Base-by-base conservation (phyloP, 2,888 invertebrate species). In the Heliconius erato region DNA sequence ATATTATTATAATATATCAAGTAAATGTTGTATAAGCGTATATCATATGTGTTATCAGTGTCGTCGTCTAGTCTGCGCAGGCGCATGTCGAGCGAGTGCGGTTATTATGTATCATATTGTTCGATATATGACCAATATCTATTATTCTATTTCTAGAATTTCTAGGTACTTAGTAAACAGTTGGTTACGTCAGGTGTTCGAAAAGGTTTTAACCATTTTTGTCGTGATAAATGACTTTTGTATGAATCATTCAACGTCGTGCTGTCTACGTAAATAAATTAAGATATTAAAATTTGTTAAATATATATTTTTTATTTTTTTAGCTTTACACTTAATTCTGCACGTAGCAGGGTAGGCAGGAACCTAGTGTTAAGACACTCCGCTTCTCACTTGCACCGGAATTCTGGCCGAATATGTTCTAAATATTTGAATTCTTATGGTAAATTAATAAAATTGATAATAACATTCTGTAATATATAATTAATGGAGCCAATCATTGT, bases 31-130 rank as follows among this genome's bases (percentile, higher is more conserved):
- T 74, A 32, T 44, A 74, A 32, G 65, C 26, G n/a, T 26, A 23
- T 54, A 54, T 23, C 54, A 23, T 40, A 23, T 68, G 2, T 44
- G 16, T 35, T 74, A 80, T 78, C 68, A 77, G 16, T 71, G 82
- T 67, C 82, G 84, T 68, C 84, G 82, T 78, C 49, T 82, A 63
- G 84, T 84, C 84, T 84, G 44, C 84, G 78, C 82, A 67, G 82
- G 80, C 80, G 78, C 80, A 69, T 28, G 65, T 32, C 35, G 5
- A 40, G 12, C 65, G 32, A 9, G 19, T 68, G 35, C 59, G 26
- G 49, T 72, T 72, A 49, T 32, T 54, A 40, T 54, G 32, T 54
- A 23, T 44, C 26, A 67, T 49, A 78, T 67, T 28, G 28, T 68
- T 28, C 67, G 23, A 49, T 28, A 68, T 28, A 49, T 49, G 78